These are phyloP conservation scores for Anser brachyrhynchus DNA, from an alignment of 2,113 vertebrate genomes.

Conservation along the genomic window DNA sequence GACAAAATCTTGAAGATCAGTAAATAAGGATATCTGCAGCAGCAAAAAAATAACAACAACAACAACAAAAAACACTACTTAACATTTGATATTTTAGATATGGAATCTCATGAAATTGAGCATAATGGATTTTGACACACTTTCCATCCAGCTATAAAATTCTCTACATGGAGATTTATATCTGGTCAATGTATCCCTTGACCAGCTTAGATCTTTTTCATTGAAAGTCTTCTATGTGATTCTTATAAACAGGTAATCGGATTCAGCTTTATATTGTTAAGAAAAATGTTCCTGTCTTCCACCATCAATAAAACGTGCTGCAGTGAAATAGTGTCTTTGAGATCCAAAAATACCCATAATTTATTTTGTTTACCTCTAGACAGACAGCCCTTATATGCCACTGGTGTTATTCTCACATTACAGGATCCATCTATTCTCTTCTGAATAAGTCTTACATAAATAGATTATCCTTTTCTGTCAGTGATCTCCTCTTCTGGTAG, in stretches of 20 bases:
- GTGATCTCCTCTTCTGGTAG: neutral
- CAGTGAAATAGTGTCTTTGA: neutral
- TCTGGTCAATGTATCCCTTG: neutral
- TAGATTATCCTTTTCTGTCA: neutral
- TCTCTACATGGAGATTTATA: neutral
- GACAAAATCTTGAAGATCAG: neutral
- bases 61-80: neutral
- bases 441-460: neutral
- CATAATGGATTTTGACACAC: neutral
- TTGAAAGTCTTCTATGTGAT: neutral
- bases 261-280: neutral
- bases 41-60: neutral
- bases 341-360: neutral
- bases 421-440: neutral
- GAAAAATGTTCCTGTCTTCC: neutral
- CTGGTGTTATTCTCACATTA: neutral
- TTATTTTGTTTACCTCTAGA: neutral
- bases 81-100: neutral
- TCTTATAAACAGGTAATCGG: neutral
- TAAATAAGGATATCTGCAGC: neutral
- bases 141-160: neutral
- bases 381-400: neutral
- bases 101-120: neutral
- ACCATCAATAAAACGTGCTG: neutral
- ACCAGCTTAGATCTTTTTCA: neutral